A percentile compares a stretch with the other conserved stretches of the same genome.
Conservation (phyloP, 1,140 invertebrate genomes). For the Halyomorpha halys region DNA sequence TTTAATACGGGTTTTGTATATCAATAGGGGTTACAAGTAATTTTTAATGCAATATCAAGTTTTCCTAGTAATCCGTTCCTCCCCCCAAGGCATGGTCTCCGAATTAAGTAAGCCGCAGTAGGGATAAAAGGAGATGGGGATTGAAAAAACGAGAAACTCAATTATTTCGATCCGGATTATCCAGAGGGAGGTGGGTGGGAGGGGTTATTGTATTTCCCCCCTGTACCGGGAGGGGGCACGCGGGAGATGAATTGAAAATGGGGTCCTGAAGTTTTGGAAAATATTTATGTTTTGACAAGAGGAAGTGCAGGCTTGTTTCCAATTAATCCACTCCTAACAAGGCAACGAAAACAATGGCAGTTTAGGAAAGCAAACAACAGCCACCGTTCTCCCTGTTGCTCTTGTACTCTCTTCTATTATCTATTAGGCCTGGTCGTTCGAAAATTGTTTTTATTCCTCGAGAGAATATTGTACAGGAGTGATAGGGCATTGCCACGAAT, state of each 20-base stretch:
- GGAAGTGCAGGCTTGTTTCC: background rate
- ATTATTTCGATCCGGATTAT: slow-evolving; percentile 9
- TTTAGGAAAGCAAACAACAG: background rate
- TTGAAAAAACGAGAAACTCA: background rate
- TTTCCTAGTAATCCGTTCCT: too few relatives aligned
- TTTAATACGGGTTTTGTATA: too few relatives aligned
- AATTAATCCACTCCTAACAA: slow-evolving; percentile 1
- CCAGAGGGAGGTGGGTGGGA: background rate
- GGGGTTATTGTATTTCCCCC: background rate
- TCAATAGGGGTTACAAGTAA: too few relatives aligned
- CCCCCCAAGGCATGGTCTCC: background rate
- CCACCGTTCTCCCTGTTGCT: background rate
- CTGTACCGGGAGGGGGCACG: background rate
- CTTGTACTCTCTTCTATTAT: too few relatives aligned
- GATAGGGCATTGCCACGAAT: too few relatives aligned
- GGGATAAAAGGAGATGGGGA: background rate
- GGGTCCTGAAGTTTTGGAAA: background rate
- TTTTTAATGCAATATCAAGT: too few relatives aligned
- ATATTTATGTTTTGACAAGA: slow-evolving; percentile 5
- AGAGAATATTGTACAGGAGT: too few relatives aligned
- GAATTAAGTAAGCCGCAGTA: background rate
- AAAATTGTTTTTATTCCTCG: too few relatives aligned
- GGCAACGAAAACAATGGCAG: background rate
- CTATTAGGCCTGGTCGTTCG: too few relatives aligned
- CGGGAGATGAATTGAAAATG: background rate